These are phyloP conservation scores for Ursus arctos DNA, from an alignment of 2,113 vertebrate genomes.

Conservation along the genomic window DNA sequence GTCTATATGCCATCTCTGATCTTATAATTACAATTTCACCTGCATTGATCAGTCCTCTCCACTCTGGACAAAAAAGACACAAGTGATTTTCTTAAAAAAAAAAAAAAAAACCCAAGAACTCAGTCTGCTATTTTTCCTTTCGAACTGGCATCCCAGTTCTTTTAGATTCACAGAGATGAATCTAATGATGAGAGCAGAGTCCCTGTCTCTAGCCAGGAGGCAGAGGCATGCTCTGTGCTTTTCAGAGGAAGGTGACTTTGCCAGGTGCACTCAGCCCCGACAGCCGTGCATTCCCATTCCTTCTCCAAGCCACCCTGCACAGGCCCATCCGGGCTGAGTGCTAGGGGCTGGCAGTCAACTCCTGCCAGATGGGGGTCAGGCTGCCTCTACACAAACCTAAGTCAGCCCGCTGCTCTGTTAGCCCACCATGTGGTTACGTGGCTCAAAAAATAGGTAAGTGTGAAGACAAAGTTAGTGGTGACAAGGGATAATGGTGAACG, in stretches of 20 bases:
- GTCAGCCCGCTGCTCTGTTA: not conserved
- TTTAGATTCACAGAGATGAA: not conserved
- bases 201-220: not conserved
- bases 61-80: not conserved
- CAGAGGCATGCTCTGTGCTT: not conserved
- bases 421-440: not conserved
- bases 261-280: not conserved
- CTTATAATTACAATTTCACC: not conserved
- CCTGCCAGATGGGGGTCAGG: not conserved
- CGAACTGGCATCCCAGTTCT: not conserved
- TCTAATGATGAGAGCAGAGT: not conserved
- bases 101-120: not conserved
- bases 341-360: not conserved
- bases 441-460: not conserved
- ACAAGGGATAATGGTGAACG: not conserved
- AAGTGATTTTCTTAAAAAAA: conserved; percentile 31
- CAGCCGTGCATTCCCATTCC: not conserved
- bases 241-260: not conserved
- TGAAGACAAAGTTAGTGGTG: not conserved
- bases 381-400: not conserved
- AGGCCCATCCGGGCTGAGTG: not conserved
- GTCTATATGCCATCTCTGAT: not conserved
- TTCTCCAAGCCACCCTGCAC: not conserved
- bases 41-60: not conserved
- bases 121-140: conserved; percentile 1